Evolutionary conservation across 2,113 vertebrate species (phyloP), one percentile per base, ranked within the genome.

Genomic region (Lasiurus cinereus): DNA sequence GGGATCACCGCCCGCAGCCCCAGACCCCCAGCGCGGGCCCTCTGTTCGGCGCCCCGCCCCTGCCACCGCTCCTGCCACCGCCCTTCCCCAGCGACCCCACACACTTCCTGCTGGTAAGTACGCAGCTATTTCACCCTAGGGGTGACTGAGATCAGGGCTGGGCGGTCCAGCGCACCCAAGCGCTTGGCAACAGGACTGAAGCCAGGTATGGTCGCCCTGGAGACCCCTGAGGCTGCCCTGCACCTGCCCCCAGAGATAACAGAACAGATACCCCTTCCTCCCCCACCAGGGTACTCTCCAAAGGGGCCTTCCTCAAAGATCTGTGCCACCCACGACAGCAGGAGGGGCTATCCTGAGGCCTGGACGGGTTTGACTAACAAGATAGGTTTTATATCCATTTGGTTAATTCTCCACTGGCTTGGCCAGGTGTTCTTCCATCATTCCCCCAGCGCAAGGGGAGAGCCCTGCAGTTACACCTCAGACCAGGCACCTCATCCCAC

Each of bases 51-150:
- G 95, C 98, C 13, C 94, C 99, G 0, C 89, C 99, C 0, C 98
- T 99, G 77, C 97, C 99, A 1, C 98, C 99, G 0, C 98, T 99
- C 19, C 97, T 99, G 96, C 97, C 99, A 2, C 98, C 99, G 3
- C 97, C 98, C n/a, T 99, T 99, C 96, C 96, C 98, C 8, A 94
- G 93, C 1, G 99, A 99, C 84, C 93, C 99, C 5, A 93, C 99
- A 0, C 99, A 98, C 94, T 94, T 99, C 6, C 97, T 99, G 21
- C 98, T 99, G 97, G 99, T 99, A 98, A 98, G 98, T 97, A 94
- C 29, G 33, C n/a, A 0, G 0, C 0, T 48, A 16, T 70, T 5
- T 8, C 59, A 2, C 0, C 46, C 10, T 62, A 31, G 15, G 0
- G 3, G 2, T 0, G n/a, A 24, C 21, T 6, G 11, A 6, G 29